Evolutionary conservation across 2,888 invertebrate genomes (phyloP).

Genomic region (Petrolisthes cinctipes): DNA sequence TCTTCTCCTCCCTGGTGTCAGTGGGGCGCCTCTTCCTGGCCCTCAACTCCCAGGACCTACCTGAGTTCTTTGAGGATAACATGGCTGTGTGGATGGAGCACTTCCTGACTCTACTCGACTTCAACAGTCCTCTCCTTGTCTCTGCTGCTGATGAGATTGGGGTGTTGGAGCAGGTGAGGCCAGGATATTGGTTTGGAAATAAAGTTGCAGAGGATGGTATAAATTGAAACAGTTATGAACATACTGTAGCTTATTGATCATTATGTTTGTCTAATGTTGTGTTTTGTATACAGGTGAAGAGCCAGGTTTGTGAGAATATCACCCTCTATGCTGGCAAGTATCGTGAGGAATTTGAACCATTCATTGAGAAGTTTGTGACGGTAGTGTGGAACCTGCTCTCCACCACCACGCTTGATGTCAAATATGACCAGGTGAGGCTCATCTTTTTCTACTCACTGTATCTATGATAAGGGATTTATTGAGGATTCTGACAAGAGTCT

Average conservation of each 20-base stretch:
- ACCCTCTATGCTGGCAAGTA: conserved; percentile 96
- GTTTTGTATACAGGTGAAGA: conserved; percentile 78
- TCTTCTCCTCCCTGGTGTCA: conserved; percentile 88
- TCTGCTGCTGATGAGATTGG: conserved; percentile 70
- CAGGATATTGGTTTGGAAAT: conserved; percentile 3
- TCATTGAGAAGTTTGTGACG: conserved; percentile 91
- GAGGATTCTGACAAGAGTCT: too few species aligned
- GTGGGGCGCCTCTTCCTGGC: conserved; percentile 97
- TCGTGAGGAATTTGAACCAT: conserved; percentile 94
- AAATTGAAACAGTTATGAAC: too few species aligned
- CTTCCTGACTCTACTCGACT: conserved; percentile 84
- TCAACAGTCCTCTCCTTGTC: conserved; percentile 82
- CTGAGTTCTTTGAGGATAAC: conserved; percentile 99
- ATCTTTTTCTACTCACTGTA: too few species aligned
- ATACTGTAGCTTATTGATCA: too few species aligned
- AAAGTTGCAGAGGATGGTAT: background rate
- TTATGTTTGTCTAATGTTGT: background rate
- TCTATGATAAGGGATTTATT: too few species aligned
- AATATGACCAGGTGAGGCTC: conserved; percentile 85
- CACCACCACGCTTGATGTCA: conserved; percentile 84
- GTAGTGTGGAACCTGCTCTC: conserved; percentile 80
- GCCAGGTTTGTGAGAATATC: conserved; percentile 96
- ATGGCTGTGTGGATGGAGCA: conserved; percentile 95
- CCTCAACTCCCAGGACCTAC: conserved; percentile 96
- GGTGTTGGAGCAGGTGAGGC: conserved; percentile 58